Conservation (phyloP, 2,113 vertebrate species). For the Entelurus aequoreus region DNA sequence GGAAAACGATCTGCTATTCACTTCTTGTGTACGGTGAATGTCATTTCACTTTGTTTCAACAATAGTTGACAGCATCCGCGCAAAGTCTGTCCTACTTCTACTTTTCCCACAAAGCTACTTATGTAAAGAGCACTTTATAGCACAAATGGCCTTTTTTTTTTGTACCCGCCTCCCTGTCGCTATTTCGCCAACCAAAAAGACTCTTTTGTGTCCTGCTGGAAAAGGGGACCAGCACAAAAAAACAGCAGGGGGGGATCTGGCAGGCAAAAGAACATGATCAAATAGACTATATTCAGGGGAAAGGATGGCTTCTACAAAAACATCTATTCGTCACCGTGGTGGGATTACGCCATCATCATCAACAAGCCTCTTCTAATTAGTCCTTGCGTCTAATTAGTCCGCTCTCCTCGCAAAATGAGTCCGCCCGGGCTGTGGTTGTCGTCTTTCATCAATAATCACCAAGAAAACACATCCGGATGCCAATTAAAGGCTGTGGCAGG, state of each 20-base stretch:
- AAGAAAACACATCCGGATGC: slow-evolving; percentile 30
- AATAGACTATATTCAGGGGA: slow-evolving; percentile 64
- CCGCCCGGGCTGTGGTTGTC: slow-evolving; percentile 21
- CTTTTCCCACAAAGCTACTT: slow-evolving; percentile 28
- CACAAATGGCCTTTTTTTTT: slow-evolving; percentile 40
- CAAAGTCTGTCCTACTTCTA: slow-evolving; percentile 51
- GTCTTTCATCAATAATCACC: slow-evolving; percentile 40
- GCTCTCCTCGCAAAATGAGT: neutral
- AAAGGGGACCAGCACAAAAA: slow-evolving; percentile 59
- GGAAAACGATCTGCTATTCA: too few species aligned
- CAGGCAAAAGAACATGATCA: slow-evolving; percentile 55
- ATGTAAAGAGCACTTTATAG: slow-evolving; percentile 43
- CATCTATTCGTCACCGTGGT: neutral
- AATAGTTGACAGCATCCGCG: slow-evolving; percentile 22
- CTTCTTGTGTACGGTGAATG: too few species aligned
- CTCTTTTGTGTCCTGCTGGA: slow-evolving; percentile 51
- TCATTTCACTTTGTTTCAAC: too few species aligned
- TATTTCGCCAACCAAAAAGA: slow-evolving; percentile 33
- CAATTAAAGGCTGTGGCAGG: slow-evolving; percentile 17
- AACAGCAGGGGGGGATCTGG: slow-evolving; percentile 52
- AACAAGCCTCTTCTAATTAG: slow-evolving; percentile 38
- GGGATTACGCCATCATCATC: slow-evolving; percentile 1
- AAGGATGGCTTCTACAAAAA: slow-evolving; percentile 30
- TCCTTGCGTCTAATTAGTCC: neutral
- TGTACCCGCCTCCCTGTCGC: neutral